Evolutionary conservation across 2,797 vertebrate species (phyloP), one percentile per base, ranked within the genome.

Genomic region (Myiothlypis chrysogaster): DNA sequence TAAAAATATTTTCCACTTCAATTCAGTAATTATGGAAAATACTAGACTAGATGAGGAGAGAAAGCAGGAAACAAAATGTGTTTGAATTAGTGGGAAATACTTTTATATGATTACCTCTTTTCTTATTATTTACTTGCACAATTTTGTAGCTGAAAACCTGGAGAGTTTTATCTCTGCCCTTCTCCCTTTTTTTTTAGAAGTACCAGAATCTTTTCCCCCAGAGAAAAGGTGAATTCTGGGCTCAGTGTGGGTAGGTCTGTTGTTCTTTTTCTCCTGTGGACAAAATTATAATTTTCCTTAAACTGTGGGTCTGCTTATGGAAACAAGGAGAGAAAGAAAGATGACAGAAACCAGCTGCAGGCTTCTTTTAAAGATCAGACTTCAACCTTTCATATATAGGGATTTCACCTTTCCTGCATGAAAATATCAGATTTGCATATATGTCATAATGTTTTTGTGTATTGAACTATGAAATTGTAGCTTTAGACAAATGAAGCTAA

Each of bases 381-480:
- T 81, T 92, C 89, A 95, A 91, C 82, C 55, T 96, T 95, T 95
- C 82, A 59, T 80, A 61, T 50, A 55, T 14, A 72, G 72, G 44
- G 72, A 92, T 83, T 97, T 95, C 65, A 97, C 84, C 94, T 97
- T 95, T 86, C 69, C 44, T 86, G 79, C 47, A 34, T 81, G 91
- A 83, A 92, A 97, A 95, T 41, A 94, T 14, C 91, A 91, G 55
- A 88, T 96, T 91, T 96, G 84, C 84, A 69, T 96, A 90, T 76
- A 53, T 95, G 76, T 86, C 92, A 90, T 75, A 78, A 92, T 86
- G 47, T 52, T 91, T 92, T 83, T 93, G 47, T 91, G 65, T 87
- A 46, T 30, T 76, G 59, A 79, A 47, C 82, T 79, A 56, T 80
- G 56, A 28, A 91, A 95, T 30, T 55, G 8, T 79, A 77, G 50